A percentile compares a stretch with the other conserved stretches of the same genome.
These are phyloP conservation scores for Stomatorhinus ivindoensis DNA, from an alignment of 2,113 vertebrate genomes.

Conservation along the genomic window DNA sequence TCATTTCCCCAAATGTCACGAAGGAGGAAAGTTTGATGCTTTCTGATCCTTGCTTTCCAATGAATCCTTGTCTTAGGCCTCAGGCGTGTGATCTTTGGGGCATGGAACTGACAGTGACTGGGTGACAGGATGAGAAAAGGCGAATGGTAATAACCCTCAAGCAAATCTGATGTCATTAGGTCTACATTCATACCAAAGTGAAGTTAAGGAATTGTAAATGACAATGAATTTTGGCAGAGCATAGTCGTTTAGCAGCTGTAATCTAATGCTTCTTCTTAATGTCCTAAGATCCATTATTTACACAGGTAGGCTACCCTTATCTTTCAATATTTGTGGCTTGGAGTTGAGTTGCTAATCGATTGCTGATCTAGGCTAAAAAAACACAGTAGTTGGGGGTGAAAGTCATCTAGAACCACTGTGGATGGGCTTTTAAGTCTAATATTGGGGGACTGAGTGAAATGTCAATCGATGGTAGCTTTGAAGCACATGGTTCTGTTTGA, in stretches of 20 bases:
- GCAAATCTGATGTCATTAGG: background rate
- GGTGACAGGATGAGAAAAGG: background rate
- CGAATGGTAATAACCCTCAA: background rate
- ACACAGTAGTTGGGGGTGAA: background rate
- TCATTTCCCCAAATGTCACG: background rate
- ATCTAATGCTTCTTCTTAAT: background rate
- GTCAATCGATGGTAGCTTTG: background rate
- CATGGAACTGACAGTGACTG: background rate
- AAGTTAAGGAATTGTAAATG: background rate
- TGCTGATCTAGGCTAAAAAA: background rate
- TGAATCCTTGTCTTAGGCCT: background rate
- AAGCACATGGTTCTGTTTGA: background rate
- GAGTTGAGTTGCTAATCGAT: background rate
- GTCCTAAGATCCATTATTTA: background rate
- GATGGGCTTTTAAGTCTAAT: background rate
- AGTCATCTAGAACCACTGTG: background rate
- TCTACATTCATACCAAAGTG: background rate
- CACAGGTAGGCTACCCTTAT: background rate
- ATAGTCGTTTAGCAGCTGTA: background rate
- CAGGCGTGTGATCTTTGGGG: background rate
- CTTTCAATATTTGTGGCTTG: background rate
- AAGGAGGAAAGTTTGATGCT: background rate
- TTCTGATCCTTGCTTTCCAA: background rate
- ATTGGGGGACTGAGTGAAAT: background rate
- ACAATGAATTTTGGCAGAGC: background rate